A percentile compares a stretch with the other conserved stretches of the same genome.
Conservation (phyloP, 2,888 invertebrate genomes). For the Eupithecia inturbata region DNA sequence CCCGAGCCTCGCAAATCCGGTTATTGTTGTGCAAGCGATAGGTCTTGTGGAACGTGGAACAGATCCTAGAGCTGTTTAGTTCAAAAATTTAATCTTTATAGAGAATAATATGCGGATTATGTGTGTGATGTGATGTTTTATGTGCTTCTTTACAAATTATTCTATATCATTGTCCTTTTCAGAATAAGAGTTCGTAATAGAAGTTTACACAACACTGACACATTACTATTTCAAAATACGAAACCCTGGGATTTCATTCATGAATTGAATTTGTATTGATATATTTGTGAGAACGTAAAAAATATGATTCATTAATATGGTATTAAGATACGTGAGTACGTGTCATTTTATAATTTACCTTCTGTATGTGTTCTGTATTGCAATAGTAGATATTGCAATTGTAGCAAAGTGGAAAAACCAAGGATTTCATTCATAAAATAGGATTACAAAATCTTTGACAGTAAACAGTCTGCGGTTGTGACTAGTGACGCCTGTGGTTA, state of each 20-base stretch:
- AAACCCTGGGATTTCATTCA: slow-evolving; percentile 21
- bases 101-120: no score
- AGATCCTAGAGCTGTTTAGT: slow-evolving; percentile 59
- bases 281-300: slow-evolving; percentile 11
- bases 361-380: slow-evolving; percentile 4
- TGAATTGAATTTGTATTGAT: slow-evolving; percentile 1
- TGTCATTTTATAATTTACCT: slow-evolving; percentile 1
- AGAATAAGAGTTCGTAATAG: background rate
- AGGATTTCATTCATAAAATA: slow-evolving; percentile 72
- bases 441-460: slow-evolving; percentile 59
- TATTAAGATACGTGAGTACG: background rate
- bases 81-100: background rate
- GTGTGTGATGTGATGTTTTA: background rate
- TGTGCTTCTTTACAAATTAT: background rate
- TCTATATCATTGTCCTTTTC: background rate
- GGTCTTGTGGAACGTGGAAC: slow-evolving; percentile 75
- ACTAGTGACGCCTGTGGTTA: slow-evolving; percentile 41
- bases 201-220: background rate
- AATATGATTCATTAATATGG: slow-evolving; percentile 5
- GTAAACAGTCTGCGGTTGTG: slow-evolving; percentile 64
- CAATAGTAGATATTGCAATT: slow-evolving; percentile 16
- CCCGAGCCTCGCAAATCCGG: slow-evolving; percentile 68
- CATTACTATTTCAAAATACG: slow-evolving; percentile 7
- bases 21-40: slow-evolving; percentile 77
- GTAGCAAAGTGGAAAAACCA: slow-evolving; percentile 60